Percentiles rank a stretch among this genome's conserved stretches.
phyloP scores from a whole-genome alignment of 1,140 invertebrate species.

The Listronotus bonariensis region DNA sequence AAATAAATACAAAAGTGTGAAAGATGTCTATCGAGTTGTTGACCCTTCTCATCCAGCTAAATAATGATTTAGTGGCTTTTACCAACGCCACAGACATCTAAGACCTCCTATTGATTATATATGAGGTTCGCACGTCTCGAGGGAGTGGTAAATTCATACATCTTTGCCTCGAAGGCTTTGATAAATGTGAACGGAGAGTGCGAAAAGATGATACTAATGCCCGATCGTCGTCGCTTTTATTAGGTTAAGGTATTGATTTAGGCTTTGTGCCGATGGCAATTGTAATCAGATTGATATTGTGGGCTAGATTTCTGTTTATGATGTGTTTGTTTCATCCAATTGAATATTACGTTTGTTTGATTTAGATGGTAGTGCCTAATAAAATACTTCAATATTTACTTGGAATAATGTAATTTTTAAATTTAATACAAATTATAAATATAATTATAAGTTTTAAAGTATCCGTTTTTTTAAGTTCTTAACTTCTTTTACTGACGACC shows the following conservation, averaged over 20 bases:
- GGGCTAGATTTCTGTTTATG: too few relatives aligned
- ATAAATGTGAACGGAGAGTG: slow-evolving; percentile 46
- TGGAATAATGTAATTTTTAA: too few relatives aligned
- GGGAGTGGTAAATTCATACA: slow-evolving; percentile 51
- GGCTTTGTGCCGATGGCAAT: slow-evolving; percentile 27
- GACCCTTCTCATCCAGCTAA: slow-evolving; percentile 27
- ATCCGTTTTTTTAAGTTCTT: too few relatives aligned
- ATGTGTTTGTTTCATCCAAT: too few relatives aligned
- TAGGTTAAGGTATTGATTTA: slow-evolving; percentile 45
- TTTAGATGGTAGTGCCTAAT: too few relatives aligned
- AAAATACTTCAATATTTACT: too few relatives aligned
- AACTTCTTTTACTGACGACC: too few relatives aligned
- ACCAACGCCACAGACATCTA: slow-evolving; percentile 46
- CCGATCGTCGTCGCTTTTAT: slow-evolving; percentile 45
- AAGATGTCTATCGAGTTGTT: slow-evolving; percentile 31
- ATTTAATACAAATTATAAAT: too few relatives aligned
- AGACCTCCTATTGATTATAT: slow-evolving; percentile 53
- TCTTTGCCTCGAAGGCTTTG: slow-evolving; percentile 36
- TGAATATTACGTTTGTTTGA: too few relatives aligned
- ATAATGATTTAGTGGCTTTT: slow-evolving; percentile 50
- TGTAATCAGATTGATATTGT: slow-evolving; percentile 29
- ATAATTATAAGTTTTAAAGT: too few relatives aligned
- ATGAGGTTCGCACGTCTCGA: slow-evolving; percentile 46
- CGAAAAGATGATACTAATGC: slow-evolving; percentile 51
- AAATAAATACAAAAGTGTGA: slow-evolving; percentile 18